Conservation (phyloP, 2,888 invertebrate genomes). For the Cephus pygmeus region DNA sequence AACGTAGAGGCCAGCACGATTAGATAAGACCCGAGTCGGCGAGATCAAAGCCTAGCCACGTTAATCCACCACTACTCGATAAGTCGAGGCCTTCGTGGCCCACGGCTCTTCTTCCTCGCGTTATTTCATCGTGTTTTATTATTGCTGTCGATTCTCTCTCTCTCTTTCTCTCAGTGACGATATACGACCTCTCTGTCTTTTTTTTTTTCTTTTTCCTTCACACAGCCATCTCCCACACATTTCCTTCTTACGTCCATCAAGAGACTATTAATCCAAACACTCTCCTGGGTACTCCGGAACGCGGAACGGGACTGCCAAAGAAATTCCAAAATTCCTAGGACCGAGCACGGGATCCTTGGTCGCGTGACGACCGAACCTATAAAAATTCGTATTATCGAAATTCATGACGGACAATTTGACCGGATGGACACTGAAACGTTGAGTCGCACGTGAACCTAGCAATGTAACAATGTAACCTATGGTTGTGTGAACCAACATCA, state of each 20-base stretch:
- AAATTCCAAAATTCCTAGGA: background rate
- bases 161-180: background rate
- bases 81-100: conserved; percentile 55
- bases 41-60: conserved; percentile 63
- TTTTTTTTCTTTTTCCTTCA: background rate
- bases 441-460: background rate
- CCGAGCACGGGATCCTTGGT: background rate
- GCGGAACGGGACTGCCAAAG: background rate
- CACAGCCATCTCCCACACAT: background rate
- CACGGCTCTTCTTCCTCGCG: conserved; percentile 1
- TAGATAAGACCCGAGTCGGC: conserved; percentile 62
- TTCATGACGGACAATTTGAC: background rate
- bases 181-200: background rate
- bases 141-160: background rate
- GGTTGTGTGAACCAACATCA: conserved; percentile 8
- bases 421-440: background rate
- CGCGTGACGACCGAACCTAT: background rate
- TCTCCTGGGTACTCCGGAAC: background rate
- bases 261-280: background rate
- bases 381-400: background rate
- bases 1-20: conserved; percentile 48
- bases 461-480: background rate
- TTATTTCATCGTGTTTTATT: background rate
- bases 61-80: conserved; percentile 65
- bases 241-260: background rate